Evolutionary conservation across 1,140 invertebrate species (phyloP), one percentile per base, ranked within the genome.

Genomic region (Eciton burchellii): DNA sequence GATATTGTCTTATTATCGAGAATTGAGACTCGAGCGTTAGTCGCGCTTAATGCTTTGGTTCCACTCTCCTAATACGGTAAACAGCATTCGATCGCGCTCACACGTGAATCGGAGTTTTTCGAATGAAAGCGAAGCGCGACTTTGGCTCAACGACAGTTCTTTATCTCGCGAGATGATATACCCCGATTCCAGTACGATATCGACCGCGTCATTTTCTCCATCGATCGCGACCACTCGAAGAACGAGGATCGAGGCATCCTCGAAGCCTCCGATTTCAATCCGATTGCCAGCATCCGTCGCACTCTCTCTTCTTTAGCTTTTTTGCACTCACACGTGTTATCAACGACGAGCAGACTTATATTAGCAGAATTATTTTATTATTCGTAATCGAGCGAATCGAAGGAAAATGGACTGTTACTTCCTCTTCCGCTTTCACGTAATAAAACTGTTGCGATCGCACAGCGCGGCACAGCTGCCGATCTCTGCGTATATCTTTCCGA

Each of bases 21-120:
- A 52, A 57, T 24, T 60, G 68, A 63, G 57, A 65, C 59, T 84
- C 76, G 81, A 68, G 68, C 81, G 70, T 41, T 49, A 45, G 66
- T 70, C 54, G 70, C 76, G 71, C 56, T 70, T 72, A 82, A 74
- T 70, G 82, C 71, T 54, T 73, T 66, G 49, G 49, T 43, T 62
- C 45, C 41, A 59, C 63, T 89, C 52, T 49, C 14, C 62, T 52
- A 4, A 54, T 59, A 26, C 54, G 56, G 21, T 3, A 56, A 49
- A 47, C 71, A 74, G 63, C 86, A 86, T 89, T 86, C 84, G 86
- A 88, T 82, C 57, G 59, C 19, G 16, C 29, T 12, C 52, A 21
- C 26, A 60, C 45, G n/a, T n/a, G n/a, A 59, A 68, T 11, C 11
- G 47, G 11, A 11, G 16, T 71, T 24, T 35, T 3, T 41, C 16